phyloP scores from a whole-genome alignment of 1,140 invertebrate genomes.

The Telenomus remus region DNA sequence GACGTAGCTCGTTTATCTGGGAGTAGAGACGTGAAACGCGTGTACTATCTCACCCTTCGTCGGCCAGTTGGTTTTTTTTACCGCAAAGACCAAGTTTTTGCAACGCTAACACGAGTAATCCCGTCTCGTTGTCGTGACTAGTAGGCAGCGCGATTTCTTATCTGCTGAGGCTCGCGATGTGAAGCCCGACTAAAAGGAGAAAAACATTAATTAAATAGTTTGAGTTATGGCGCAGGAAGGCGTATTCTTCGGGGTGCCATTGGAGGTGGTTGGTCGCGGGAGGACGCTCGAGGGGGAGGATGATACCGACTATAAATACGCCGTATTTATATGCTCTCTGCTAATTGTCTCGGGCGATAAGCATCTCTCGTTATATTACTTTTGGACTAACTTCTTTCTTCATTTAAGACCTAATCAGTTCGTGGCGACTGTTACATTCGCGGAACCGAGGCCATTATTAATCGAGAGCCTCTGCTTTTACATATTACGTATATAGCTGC shows the following conservation, averaged over 20 bases:
- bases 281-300: slow-evolving; percentile 51
- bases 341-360: slow-evolving; percentile 75
- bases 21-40: slow-evolving; percentile 56
- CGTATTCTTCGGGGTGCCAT: slow-evolving; percentile 52
- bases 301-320: slow-evolving; percentile 73
- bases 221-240: slow-evolving; percentile 62
- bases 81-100: slow-evolving; percentile 51
- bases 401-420: slow-evolving; percentile 61
- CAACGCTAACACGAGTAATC: slow-evolving; percentile 42
- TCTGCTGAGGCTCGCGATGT: slow-evolving; percentile 53
- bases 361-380: slow-evolving; percentile 72
- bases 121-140: slow-evolving; percentile 60
- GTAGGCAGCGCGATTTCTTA: slow-evolving; percentile 59
- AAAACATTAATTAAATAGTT: slow-evolving; percentile 70
- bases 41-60: slow-evolving; percentile 58
- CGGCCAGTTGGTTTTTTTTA: slow-evolving; percentile 30
- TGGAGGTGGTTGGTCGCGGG: slow-evolving; percentile 42
- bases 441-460: slow-evolving; percentile 55
- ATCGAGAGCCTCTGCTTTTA: slow-evolving; percentile 51
- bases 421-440: slow-evolving; percentile 58
- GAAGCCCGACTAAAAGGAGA: slow-evolving; percentile 59
- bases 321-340: slow-evolving; percentile 72
- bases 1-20: slow-evolving; percentile 54
- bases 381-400: slow-evolving; percentile 67
- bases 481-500: slow-evolving; percentile 34